These are phyloP conservation scores for Protobothrops mucrosquamatus DNA, from an alignment of 2,113 vertebrate genomes.

Conservation along the genomic window DNA sequence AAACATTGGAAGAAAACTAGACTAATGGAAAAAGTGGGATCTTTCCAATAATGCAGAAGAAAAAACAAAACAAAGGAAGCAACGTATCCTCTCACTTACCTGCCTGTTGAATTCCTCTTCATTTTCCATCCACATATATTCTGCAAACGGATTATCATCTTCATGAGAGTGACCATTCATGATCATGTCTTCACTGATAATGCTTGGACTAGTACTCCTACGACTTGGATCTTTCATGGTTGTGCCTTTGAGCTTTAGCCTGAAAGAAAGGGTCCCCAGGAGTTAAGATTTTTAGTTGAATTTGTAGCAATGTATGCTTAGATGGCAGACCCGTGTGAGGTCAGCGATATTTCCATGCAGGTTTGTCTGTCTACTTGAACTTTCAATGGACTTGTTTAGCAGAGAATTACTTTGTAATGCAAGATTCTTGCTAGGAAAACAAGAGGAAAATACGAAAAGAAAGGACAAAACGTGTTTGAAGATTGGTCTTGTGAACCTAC, in stretches of 20 bases:
- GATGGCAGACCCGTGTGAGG: too few relatives aligned
- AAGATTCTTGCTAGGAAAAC: not conserved
- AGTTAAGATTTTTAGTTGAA: not conserved
- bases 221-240: constrained; percentile 88
- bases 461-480: not conserved
- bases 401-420: not conserved
- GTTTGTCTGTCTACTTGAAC: not conserved
- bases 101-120: constrained; percentile 93
- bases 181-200: constrained; percentile 78
- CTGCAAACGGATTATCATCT: constrained; percentile 89
- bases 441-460: not conserved
- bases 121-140: constrained; percentile 97
- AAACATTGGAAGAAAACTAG: not conserved
- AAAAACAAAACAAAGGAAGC: not conserved
- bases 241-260: constrained; percentile 59
- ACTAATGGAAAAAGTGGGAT: not conserved
- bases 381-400: not conserved
- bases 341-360: not conserved
- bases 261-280: constrained; percentile 37
- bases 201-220: constrained; percentile 76
- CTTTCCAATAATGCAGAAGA: not conserved
- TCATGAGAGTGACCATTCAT: constrained; percentile 78
- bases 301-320: not conserved
- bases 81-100: constrained; percentile 64
- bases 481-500: not conserved